Base-by-base conservation (phyloP, 2,888 invertebrate genomes). In the Mactromeris polynyma region DNA sequence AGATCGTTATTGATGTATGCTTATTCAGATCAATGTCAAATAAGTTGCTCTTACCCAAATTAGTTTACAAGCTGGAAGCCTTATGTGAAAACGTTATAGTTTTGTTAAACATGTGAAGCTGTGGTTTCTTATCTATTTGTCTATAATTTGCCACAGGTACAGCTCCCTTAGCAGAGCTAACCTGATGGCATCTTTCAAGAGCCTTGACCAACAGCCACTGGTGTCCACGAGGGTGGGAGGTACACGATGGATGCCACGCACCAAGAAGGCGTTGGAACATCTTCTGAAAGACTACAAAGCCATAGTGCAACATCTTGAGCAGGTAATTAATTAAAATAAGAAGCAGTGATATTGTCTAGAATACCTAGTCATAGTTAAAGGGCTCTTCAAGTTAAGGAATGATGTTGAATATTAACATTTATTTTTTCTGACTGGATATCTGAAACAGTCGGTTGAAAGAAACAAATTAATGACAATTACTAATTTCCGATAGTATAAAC, bases 91-190 rank as follows among this genome's bases (percentile, higher is more conserved):
- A 73, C 31, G 31, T 26, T 6, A n/a, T 14, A 73, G 6, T 17
- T 14, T n/a, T 26, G 14, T 31, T 31, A 73, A 21, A 31, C 31
- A 31, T 31, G 14, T 31, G 14, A 73, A 14, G 31, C 14, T 31
- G 4, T 31, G 6, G 31, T 14, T 2, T 73, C 3, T 33, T 14
- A 17, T 6, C 14, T n/a, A 6, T 73, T 31, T 31, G 14, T 2
- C 6, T 73, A 33, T 31, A 6, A 58, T 58, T 58, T 58, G 19
- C 19, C 19, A 3, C 64, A 90, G 89, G 31, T 82, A 81, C 64
- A 90, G 90, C 69, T 80, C 85, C 2, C 38, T 90, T n/a, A 90
- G 88, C 46, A 78, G 90, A 58, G 36, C 90, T 26, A 85, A 83
- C 38, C 64, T 90, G 64, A 86, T 73, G 31, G 58, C 64, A 19